Conservation (phyloP, 37 sponge, comb jelly and placozoan genomes). For the Diacarnus erythraeanus region DNA sequence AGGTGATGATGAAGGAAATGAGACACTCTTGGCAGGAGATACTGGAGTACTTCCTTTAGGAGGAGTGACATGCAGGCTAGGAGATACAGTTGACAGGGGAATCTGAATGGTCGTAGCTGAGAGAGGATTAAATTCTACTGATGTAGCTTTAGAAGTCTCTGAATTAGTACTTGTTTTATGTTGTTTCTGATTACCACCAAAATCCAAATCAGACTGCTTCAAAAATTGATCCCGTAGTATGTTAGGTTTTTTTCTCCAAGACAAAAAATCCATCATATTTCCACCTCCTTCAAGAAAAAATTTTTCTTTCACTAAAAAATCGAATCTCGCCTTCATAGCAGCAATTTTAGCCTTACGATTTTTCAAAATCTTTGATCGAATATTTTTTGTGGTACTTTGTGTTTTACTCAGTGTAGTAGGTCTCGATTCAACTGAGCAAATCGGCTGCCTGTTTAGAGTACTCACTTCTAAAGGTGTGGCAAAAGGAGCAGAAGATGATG, state of each 20-base stretch:
- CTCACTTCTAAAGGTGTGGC: neutral
- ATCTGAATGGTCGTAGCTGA: conserved; percentile 33
- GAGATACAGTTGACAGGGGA: conserved; percentile 35
- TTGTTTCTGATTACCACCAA: neutral
- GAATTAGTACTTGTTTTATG: neutral
- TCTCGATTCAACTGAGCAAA: conserved; percentile 2
- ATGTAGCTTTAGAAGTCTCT: neutral
- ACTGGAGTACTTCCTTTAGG: conserved; percentile 25
- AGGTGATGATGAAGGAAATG: conserved; percentile 21
- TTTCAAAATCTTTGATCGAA: conserved; percentile 32
- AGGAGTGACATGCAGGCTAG: neutral
- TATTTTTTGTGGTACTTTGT: conserved; percentile 2
- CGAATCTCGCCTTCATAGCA: conserved; percentile 39
- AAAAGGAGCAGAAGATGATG: neutral
- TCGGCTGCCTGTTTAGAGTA: neutral
- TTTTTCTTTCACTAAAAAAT: conserved; percentile 71
- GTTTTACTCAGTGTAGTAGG: neutral
- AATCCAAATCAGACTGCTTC: conserved; percentile 57
- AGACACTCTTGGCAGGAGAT: conserved; percentile 6
- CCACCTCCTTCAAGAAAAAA: conserved; percentile 86
- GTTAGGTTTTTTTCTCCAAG: conserved; percentile 86
- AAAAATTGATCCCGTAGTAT: conserved; percentile 72
- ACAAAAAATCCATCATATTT: conserved; percentile 83
- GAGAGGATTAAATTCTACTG: neutral
- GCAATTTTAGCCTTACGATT: neutral